phyloP scores from a whole-genome alignment of 2,888 invertebrate genomes.

The Ischnura elegans region DNA sequence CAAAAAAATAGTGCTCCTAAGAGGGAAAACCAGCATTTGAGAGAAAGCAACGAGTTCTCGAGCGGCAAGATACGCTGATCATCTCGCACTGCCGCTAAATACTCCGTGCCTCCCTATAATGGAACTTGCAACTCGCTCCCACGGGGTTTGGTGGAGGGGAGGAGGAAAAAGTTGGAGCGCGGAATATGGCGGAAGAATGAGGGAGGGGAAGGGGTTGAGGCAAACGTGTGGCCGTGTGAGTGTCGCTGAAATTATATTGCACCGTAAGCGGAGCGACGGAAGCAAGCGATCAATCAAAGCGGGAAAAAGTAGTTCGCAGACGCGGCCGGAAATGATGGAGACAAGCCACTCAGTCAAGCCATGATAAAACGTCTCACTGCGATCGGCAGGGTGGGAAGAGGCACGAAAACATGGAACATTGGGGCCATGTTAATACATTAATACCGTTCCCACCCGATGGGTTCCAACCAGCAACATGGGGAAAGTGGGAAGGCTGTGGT shows the following conservation, averaged over 20 bases:
- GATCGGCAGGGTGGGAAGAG: not conserved
- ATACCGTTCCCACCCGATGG: not conserved
- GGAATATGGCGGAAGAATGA: not conserved
- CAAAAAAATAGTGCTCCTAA: not conserved
- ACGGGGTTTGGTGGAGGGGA: not conserved
- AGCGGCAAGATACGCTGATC: not conserved
- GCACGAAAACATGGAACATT: not conserved
- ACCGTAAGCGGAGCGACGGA: constrained; percentile 9
- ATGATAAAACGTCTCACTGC: constrained; percentile 19
- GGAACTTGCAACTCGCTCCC: not conserved
- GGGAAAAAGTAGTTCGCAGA: constrained; percentile 34
- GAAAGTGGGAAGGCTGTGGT: no score
- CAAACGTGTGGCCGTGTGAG: not conserved
- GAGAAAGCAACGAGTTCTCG: not conserved
- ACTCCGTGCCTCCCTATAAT: not conserved
- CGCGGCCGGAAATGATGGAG: constrained; percentile 36
- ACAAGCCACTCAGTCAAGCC: constrained; percentile 44
- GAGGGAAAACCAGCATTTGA: not conserved
- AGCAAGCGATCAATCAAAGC: constrained; percentile 39
- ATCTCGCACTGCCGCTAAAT: constrained; percentile 19
- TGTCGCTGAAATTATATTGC: constrained; percentile 29
- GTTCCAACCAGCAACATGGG: no score
- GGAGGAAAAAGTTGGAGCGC: not conserved
- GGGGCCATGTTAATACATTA: not conserved
- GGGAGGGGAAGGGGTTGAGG: not conserved